Evolutionary conservation across 2,113 vertebrate species (phyloP).

Genomic region (Mesembrinibis cayennensis): DNA sequence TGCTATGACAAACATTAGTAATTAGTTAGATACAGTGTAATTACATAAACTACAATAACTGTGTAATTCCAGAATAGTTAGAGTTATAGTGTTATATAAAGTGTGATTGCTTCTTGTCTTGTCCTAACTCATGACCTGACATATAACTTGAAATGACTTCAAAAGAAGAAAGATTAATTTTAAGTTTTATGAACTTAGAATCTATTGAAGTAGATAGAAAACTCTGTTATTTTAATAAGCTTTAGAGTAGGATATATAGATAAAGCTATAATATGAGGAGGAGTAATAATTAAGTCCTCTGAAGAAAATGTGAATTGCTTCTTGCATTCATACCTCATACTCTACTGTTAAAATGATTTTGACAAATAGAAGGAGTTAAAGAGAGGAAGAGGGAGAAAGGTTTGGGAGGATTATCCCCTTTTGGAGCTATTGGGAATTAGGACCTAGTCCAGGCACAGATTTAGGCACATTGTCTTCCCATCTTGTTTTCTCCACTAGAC

Average conservation of each 20-base stretch:
- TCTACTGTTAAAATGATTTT: neutral
- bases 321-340: neutral
- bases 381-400: neutral
- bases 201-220: neutral
- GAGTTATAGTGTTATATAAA: neutral
- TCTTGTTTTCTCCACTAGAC: neutral
- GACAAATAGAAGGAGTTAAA: neutral
- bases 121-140: neutral
- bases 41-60: neutral
- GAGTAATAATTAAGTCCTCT: neutral
- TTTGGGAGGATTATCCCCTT: neutral
- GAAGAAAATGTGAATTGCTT: neutral
- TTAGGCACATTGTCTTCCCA: neutral
- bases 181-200: neutral
- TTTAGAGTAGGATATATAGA: neutral
- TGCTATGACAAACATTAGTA: neutral
- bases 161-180: neutral
- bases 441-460: neutral
- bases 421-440: neutral
- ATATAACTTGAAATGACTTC: neutral
- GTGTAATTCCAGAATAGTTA: neutral
- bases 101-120: neutral
- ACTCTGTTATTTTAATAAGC: neutral
- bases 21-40: neutral
- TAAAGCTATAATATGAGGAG: neutral